Base-by-base conservation (phyloP, 2,888 invertebrate genomes). In the Gymnoscelis rufifasciata region DNA sequence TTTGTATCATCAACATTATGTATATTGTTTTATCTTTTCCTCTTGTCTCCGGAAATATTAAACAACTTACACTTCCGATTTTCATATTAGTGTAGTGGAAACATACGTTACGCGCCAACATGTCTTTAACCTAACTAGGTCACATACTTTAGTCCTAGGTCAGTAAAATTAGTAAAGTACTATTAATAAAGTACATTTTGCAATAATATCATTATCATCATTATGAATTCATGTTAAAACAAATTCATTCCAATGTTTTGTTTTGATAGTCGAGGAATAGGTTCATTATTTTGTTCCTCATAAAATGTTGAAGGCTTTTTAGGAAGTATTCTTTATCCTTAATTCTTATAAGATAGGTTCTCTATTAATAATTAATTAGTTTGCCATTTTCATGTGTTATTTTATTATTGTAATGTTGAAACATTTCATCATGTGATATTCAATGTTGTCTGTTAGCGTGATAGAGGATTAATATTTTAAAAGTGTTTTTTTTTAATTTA, bases 361-460 rank as follows among this genome's bases (percentile, higher is more conserved):
- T 35, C 19, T 29, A 28, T 41, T 64, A 64, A 70, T 64, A 19
- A 47, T 37, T 6, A 62, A 66, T 59, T 79, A 30, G 36, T 66
- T 83, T 77, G 81, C 77, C 79, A 80, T 79, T 80, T 63, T 71
- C 67, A 74, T 72, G 69, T 71, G 73, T 80, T 79, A 71, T 35
- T 38, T 65, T 47, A 61, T 35, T 38, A 48, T 29, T 30, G 19
- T 56, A 70, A 77, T 79, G 74, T 78, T 80, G 67, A 71, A 77
- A 78, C 73, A 77, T 79, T 80, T 83, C 75, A 75, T 80, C 66
- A 83, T 88, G 87, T 88, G 87, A 88, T 88, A 88, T 87, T 83
- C 80, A 76, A 84, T 84, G 84, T 87, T 87, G 86, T 87, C 71
- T 83, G 84, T 86, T 87, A 80, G 75, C 71, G 76, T 77, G 78